Evolutionary conservation across 1,140 invertebrate genomes (phyloP), one percentile per base, ranked within the genome.

Genomic region (Drosophila novamexicana): DNA sequence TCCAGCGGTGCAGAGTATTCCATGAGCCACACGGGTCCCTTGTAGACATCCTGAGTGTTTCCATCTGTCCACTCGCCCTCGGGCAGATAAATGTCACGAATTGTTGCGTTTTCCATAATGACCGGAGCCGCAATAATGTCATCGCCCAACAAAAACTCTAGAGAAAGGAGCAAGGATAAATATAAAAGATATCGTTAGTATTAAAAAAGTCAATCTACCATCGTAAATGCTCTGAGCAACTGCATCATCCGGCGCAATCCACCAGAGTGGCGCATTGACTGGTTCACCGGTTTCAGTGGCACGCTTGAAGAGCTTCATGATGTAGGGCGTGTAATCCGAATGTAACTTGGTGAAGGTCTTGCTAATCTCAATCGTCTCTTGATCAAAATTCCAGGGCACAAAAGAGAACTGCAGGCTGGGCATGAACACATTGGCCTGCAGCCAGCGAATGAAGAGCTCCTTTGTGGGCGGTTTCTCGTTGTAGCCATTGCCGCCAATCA

Each of bases 191-290:
- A 34, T 1, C 45, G 66, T 3, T 2, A 1, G 34, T 6, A 36
- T 16, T 45, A 10, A 5, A 10, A 0, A 18, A 16, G 32, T 7
- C 64, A 40, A 88, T 89, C 89, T 92, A 96, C 95, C 94, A 77
- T 96, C 95, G 79, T 95, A 95, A 49, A 96, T 94, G 22, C 92
- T 93, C 16, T 95, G 94, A 2, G 96, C 95, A 49, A 93, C 92
- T 16, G 92, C 62, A 78, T 97, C 95, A 0, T 91, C 93, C 0
- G 97, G 97, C 72, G 96, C 95, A 1, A 97, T 93, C 97, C 97
- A 98, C 97, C 97, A 98, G n/a, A 98, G 94, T 0, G 97, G 97
- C n/a, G 96, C 93, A 93, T 98, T 97, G 40, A 97, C 94, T 0
- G 97, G 97, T 8, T 94, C 93, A 59, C 97, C 97, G 4, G 93